Evolutionary conservation across 1,140 invertebrate genomes (phyloP), one percentile per base, ranked within the genome.

Genomic region (Ips nitidus): DNA sequence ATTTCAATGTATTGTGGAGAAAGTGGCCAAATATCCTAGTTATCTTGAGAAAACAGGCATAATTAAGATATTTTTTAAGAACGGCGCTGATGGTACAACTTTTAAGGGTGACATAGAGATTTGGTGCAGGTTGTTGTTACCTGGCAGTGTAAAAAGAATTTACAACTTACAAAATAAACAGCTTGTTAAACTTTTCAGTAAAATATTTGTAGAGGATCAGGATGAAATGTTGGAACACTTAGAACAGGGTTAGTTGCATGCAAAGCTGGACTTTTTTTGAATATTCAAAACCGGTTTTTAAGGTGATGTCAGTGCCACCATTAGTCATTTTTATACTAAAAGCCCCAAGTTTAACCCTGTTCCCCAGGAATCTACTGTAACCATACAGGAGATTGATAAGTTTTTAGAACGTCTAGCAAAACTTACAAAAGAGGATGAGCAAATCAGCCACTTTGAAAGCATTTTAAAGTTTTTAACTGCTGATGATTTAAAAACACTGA

Each of bases 91-190:
- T 72, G 86, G 84, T 60, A 87, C 85, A 64, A 84, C 84, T 4
- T 96, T 94, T 79, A 84, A 90, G 75, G 89, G 94, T 2, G 89
- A 95, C 81, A 77, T 93, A 6, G 81, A 87, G 52, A 81, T 95
- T n/a, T 94, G 94, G 92, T 88, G 94, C 76, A 90, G 90, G 73
- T 80, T 96, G 56, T 78, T 97, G n/a, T 82, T 97, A 41, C 95
- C 95, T 1, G 89, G 88, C 37, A 89, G 91, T 45, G 85, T 88
- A 1, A 94, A 95, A 78, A 83, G 92, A 62, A 87, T 97, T 38
- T 97, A 97, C 77, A 97, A 97, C 83, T 80, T 98, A 38, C 94
- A 96, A 81, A 95, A 90, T 76, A 97, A 95, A 80, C 94, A 96
- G 75, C 81, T 97, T 45, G 83, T 96, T 0, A 98, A 97, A 80